Percentiles rank a stretch among this genome's conserved stretches.
These are phyloP conservation scores for Halictus ligatus DNA, from an alignment of 2,888 invertebrate species.

Conservation along the genomic window DNA sequence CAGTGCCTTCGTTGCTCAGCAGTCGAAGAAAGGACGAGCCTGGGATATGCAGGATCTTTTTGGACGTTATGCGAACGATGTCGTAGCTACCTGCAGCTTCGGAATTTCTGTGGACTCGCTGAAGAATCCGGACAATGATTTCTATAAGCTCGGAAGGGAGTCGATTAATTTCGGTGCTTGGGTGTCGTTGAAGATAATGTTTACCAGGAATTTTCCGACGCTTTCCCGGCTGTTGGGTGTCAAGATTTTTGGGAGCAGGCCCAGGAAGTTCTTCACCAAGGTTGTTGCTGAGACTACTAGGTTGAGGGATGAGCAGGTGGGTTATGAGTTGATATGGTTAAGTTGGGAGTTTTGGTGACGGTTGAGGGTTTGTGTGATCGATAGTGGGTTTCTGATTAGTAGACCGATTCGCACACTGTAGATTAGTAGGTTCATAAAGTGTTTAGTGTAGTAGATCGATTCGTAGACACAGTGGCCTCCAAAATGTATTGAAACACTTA, in stretches of 20 bases:
- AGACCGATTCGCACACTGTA: no score
- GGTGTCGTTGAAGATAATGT: conserved; percentile 48
- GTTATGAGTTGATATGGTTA: not conserved
- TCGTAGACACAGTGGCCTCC: no score
- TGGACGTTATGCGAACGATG: conserved; percentile 72
- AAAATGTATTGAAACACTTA: no score
- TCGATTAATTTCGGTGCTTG: conserved; percentile 52
- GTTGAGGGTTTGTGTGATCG: no score
- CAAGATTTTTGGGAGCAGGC: conserved; percentile 33
- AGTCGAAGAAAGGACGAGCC: conserved; percentile 33
- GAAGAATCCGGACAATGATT: conserved; percentile 76
- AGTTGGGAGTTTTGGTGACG: no score
- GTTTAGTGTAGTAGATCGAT: no score
- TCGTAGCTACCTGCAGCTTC: conserved; percentile 76
- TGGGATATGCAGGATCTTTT: conserved; percentile 77
- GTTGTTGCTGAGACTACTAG: conserved; percentile 48
- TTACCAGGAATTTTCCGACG: conserved; percentile 49
- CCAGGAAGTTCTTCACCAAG: conserved; percentile 41
- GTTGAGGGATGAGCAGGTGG: conserved; percentile 48
- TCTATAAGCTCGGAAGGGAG: conserved; percentile 70
- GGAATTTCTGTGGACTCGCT: conserved; percentile 75
- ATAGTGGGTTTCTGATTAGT: not conserved
- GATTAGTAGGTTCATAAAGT: no score
- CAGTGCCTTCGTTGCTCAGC: conserved; percentile 63
- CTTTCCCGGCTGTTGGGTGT: conserved; percentile 44